Evolutionary conservation across 2,888 invertebrate genomes (phyloP), one percentile per base, ranked within the genome.

Genomic region (Clusia tigrina): DNA sequence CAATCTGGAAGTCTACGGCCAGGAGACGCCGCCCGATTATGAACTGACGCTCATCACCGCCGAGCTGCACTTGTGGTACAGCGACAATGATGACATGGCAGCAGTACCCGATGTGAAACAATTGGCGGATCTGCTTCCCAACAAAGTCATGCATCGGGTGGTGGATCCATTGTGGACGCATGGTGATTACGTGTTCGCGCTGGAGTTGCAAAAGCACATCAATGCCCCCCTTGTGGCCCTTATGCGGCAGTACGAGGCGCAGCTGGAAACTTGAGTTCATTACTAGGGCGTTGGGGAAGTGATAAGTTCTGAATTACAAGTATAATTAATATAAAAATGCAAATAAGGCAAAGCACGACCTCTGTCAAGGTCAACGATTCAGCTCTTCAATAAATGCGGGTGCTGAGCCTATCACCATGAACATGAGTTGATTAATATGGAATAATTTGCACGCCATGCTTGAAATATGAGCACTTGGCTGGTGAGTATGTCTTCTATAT

Each of bases 51-150:
- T 60, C 1, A 77, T 80, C 17, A 69, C 62, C 1, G 63, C 74
- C 0, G 12, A 65, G n/a, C 17, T 74, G 17, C 76, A 78, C 51
- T 54, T 79, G 52, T 79, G 78, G 73, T 79, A 77, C 62, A 69
- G 74, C 2, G 77, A 77, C 22, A 78, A 70, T 54, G 80, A 80
- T 56, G 17, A 25, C 0, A 51, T 74, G 66, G 79, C 76, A 10
- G 78, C 75, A 5, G 75, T 79, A 1, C 69, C 62, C 25, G 79
- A 79, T 68, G 79, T 79, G 1, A 15, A 62, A 26, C 60, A 63
- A 2, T 59, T 80, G 25, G 68, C 71, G 0, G 23, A 26, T 0
- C 65, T 70, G 0, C 42, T 79, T 48, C 76, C 77, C 9, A 77
- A 79, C 26, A 66, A 53, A 26, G 42, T 48, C 1, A 55, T 71